Evolutionary conservation across 2,113 vertebrate species (phyloP), one percentile per base, ranked within the genome.

Genomic region (Formicarius rufipectus): DNA sequence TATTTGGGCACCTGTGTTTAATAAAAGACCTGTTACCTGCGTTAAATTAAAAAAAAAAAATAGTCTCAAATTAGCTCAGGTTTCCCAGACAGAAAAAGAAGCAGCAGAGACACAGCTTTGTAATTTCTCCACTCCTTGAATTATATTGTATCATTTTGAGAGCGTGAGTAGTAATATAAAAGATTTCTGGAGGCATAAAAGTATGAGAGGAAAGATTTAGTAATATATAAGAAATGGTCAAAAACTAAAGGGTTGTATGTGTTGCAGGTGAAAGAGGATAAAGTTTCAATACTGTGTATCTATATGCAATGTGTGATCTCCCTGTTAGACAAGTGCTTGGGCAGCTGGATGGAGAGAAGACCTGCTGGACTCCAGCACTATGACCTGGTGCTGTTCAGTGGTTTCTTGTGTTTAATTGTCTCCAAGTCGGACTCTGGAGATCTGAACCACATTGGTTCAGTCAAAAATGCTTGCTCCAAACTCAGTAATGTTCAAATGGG

Each of bases 1-100:
- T 71, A 86, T 94, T 85, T 71, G 60, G 75, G 60, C 87, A 94
- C 82, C 67, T 80, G 90, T 88, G 55, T 88, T 91, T 91, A 94
- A 84, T 91, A 63, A 83, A 95, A 88, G 25, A 20, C 39, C 90
- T 58, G 33, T 88, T 90, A 90, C 53, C 50, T 77, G 17, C 13
- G 23, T 67, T 39, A 86, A 94, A 63, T 88, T 37, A 77, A 90
- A 63, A 35, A 45, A 47, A 90, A 86, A 82, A 69, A 58, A 39
- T 17, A 74, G 24, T n/a, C 2, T 94, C 53, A 35, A 76, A 85
- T 47, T 55, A 81, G 21, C 30, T 95, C 67, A 20, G 12, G 52
- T 88, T 91, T 79, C 75, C 40, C 39, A 80, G n/a, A 47, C 0
- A 84, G 58, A 47, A 93, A n/a, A 84, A 66, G 37, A 35, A 83